Evolutionary conservation across 2,888 invertebrate genomes (phyloP).

Genomic region (Carpatolechia fugitivella): DNA sequence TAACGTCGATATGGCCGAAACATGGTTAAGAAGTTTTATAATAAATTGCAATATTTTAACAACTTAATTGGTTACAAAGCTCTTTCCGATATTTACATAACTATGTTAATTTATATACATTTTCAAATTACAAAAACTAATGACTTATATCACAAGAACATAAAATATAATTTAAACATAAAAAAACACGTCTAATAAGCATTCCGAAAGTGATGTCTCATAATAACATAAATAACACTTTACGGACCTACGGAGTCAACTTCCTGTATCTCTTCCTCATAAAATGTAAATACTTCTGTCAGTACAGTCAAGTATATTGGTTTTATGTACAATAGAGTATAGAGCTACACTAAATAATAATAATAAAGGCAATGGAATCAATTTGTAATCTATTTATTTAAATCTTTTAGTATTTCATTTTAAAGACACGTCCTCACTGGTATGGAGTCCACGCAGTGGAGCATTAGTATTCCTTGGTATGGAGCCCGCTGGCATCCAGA

Average conservation of each 20-base stretch:
- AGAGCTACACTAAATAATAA: no score
- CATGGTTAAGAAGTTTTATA: background rate
- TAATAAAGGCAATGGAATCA: no score
- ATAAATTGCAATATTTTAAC: background rate
- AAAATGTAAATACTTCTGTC: background rate
- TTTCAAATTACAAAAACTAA: background rate
- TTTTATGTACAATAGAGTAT: no score
- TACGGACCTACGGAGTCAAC: background rate
- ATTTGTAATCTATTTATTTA: no score
- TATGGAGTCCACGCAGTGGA: no score
- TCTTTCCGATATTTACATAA: background rate
- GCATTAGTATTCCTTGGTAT: no score
- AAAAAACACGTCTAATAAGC: background rate
- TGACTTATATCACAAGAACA: background rate
- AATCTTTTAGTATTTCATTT: no score
- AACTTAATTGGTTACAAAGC: background rate
- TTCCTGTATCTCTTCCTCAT: background rate
- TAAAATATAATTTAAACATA: slow-evolving; percentile 4
- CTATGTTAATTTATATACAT: background rate
- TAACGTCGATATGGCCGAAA: no score
- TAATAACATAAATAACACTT: background rate
- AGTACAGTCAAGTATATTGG: background rate
- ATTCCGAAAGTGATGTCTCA: background rate
- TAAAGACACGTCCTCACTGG: no score
- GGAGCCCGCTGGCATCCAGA: no score